phyloP scores from a whole-genome alignment of 2,797 vertebrate genomes.

The Catharus ustulatus region DNA sequence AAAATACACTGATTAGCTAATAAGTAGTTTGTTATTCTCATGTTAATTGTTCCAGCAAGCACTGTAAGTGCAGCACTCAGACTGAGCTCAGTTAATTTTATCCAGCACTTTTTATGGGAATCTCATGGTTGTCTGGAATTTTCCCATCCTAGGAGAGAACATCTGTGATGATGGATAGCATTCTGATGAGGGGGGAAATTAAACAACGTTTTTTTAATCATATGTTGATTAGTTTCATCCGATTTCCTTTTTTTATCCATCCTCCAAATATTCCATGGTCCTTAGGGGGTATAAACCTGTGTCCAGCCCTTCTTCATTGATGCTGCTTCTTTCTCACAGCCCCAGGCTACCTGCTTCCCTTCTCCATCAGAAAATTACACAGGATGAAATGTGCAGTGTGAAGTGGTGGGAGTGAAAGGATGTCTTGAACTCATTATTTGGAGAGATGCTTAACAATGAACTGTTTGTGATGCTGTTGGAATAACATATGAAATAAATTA shows the following conservation, averaged over 20 bases:
- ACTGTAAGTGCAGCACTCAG: background rate
- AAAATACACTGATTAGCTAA: background rate
- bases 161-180: background rate
- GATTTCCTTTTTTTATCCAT: background rate
- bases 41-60: background rate
- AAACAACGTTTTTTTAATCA: background rate
- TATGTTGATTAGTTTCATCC: background rate
- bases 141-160: background rate
- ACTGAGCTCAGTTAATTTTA: background rate
- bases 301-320: background rate
- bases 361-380: background rate
- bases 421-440: constrained; percentile 39
- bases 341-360: background rate
- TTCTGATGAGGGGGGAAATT: background rate
- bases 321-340: background rate
- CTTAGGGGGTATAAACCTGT: background rate
- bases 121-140: background rate
- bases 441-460: constrained; percentile 22
- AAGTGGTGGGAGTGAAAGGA: background rate
- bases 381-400: background rate
- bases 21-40: background rate
- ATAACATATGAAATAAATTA: constrained; percentile 44
- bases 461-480: constrained; percentile 46
- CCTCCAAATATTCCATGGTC: background rate
- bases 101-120: background rate